Percentiles rank a stretch among this genome's conserved stretches.
phyloP scores from a whole-genome alignment of 2,113 vertebrate genomes.

The Melanocharis versteri region DNA sequence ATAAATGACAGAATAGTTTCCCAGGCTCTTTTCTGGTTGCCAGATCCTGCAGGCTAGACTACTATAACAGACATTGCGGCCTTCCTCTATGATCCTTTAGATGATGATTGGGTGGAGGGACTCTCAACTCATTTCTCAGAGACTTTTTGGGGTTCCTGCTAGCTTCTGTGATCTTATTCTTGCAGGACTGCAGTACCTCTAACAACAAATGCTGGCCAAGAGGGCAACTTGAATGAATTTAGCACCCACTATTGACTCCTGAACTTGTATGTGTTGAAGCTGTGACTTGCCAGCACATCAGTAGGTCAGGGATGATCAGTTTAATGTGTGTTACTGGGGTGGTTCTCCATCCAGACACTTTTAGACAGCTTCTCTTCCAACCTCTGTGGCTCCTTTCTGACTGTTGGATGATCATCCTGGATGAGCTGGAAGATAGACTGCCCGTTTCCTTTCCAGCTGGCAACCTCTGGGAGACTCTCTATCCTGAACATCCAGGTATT shows the following conservation, averaged over 20 bases:
- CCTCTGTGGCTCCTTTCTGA: background rate
- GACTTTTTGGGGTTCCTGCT: background rate
- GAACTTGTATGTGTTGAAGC: background rate
- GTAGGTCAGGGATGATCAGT: background rate
- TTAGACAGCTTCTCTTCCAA: background rate
- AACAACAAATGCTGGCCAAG: background rate
- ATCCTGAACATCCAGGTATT: background rate
- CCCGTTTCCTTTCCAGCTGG: background rate
- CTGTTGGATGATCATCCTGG: background rate
- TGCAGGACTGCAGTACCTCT: background rate
- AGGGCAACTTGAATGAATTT: background rate
- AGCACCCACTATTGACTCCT: background rate
- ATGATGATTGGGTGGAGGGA: background rate
- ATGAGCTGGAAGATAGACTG: background rate
- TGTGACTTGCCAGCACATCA: background rate
- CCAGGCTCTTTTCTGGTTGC: background rate
- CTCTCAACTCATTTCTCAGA: background rate
- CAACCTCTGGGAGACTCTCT: background rate
- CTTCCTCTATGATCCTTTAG: background rate
- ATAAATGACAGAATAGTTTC: background rate
- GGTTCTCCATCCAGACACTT: background rate
- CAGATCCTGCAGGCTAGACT: background rate
- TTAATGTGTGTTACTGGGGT: background rate
- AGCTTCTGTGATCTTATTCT: background rate
- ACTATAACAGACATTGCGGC: background rate